These are phyloP conservation scores for Lophotriccus pileatus DNA, from an alignment of 2,797 vertebrate genomes.

Conservation along the genomic window DNA sequence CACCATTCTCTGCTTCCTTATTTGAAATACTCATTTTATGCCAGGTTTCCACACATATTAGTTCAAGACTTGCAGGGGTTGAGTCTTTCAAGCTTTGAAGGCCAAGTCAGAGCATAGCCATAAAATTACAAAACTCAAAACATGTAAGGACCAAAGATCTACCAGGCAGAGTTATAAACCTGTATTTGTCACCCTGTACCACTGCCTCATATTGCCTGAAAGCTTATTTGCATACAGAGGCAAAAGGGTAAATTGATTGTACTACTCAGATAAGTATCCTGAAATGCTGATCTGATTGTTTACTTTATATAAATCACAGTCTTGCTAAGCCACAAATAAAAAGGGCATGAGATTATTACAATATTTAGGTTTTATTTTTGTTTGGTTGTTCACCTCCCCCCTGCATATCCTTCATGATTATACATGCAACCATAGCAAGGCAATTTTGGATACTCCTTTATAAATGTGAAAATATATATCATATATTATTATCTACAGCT, in stretches of 20 bases:
- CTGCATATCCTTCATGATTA: neutral
- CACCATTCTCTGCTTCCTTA: neutral
- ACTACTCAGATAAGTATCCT: neutral
- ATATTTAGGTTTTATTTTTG: neutral
- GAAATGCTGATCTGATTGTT: neutral
- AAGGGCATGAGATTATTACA: neutral
- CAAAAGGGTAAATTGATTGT: neutral
- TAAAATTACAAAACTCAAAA: neutral
- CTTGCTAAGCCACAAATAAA: neutral
- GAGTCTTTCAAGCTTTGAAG: neutral
- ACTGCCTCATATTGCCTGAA: neutral
- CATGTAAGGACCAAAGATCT: neutral
- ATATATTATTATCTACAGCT: neutral
- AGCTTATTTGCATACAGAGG: neutral
- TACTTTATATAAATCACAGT: neutral
- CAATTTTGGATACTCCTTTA: neutral
- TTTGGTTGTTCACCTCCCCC: neutral
- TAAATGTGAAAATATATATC: neutral
- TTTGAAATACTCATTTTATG: neutral
- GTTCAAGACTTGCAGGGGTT: neutral
- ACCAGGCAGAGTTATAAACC: neutral
- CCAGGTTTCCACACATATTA: neutral
- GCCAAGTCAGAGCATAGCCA: neutral
- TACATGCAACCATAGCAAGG: neutral
- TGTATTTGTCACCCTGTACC: neutral